Percentiles rank a stretch among this genome's conserved stretches.
Evolutionary conservation across 2,797 vertebrate genomes (phyloP).

Genomic region (Semotilus atromaculatus): DNA sequence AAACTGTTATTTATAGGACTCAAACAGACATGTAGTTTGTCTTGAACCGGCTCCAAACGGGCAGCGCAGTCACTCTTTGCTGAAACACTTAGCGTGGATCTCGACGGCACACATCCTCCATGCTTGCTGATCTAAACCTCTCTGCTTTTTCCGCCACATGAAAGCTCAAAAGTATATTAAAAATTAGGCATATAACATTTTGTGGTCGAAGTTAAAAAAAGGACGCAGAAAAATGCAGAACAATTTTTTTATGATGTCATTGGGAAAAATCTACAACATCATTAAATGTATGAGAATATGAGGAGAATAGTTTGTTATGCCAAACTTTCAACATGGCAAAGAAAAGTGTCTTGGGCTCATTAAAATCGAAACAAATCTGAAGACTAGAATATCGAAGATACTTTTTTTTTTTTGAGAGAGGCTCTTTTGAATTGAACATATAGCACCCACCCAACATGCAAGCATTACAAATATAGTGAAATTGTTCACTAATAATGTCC

Average conservation of each 20-base stretch:
- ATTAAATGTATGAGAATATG: constrained; percentile 69
- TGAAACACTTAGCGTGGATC: constrained; percentile 63
- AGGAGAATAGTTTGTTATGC: constrained; percentile 67
- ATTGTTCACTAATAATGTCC: no score
- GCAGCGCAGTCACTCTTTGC: constrained; percentile 69
- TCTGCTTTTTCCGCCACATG: constrained; percentile 65
- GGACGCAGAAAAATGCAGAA: constrained; percentile 63
- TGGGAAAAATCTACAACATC: constrained; percentile 75
- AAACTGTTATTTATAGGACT: constrained; percentile 83
- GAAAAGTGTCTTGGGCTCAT: constrained; percentile 72
- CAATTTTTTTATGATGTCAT: constrained; percentile 76
- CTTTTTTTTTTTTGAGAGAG: background rate
- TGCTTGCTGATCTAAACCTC: constrained; percentile 59
- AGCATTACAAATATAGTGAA: no score
- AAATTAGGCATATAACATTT: constrained; percentile 73
- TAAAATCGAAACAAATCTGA: constrained; percentile 69
- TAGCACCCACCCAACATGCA: no score
- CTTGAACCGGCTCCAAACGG: constrained; percentile 76
- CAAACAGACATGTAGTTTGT: constrained; percentile 82
- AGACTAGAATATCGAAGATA: background rate
- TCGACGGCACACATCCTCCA: constrained; percentile 58
- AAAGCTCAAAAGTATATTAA: constrained; percentile 70
- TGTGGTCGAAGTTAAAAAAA: constrained; percentile 59
- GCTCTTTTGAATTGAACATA: background rate
- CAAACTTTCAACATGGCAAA: constrained; percentile 68